Conservation (phyloP, 2,113 vertebrate genomes). For the Craseonycteris thonglongyai region DNA sequence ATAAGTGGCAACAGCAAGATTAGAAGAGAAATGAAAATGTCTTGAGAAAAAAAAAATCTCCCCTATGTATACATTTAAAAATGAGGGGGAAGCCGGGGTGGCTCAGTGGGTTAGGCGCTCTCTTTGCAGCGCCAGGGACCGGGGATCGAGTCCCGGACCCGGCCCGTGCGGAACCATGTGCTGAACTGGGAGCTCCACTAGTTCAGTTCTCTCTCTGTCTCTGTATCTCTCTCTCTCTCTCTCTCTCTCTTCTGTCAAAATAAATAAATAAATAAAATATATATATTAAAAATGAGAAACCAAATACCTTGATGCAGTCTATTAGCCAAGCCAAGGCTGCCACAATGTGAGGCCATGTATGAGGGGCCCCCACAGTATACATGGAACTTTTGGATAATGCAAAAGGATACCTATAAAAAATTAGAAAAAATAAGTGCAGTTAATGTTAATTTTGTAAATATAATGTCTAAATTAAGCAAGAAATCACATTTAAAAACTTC, state of each 20-base stretch:
- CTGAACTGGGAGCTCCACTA: too few relatives aligned
- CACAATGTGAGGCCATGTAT: conserved; percentile 96
- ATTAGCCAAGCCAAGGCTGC: conserved; percentile 93
- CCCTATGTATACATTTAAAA: not conserved
- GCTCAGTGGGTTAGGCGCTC: too few relatives aligned
- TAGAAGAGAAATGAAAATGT: not conserved
- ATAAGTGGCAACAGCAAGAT: not conserved
- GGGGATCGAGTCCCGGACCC: too few relatives aligned
- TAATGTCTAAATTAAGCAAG: not conserved
- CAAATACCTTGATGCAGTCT: conserved; percentile 91
- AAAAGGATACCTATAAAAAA: conserved; percentile 89
- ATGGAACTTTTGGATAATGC: conserved; percentile 94
- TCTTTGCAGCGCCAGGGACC: too few relatives aligned
- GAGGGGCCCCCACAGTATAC: conserved; percentile 97
- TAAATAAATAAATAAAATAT: too few relatives aligned
- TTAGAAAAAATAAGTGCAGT: not conserved
- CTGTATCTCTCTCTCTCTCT: too few relatives aligned
- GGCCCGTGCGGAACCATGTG: too few relatives aligned
- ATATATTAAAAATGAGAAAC: not conserved
- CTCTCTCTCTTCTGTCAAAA: too few relatives aligned
- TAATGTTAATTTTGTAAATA: not conserved
- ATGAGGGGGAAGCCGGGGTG: too few relatives aligned
- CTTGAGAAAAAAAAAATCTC: not conserved
- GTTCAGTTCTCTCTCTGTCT: too few relatives aligned
- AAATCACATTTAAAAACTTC: not conserved